Percentiles rank a stretch among this genome's conserved stretches.
Conservation (phyloP, 2,797 vertebrate genomes). For the Danio kyathit region DNA sequence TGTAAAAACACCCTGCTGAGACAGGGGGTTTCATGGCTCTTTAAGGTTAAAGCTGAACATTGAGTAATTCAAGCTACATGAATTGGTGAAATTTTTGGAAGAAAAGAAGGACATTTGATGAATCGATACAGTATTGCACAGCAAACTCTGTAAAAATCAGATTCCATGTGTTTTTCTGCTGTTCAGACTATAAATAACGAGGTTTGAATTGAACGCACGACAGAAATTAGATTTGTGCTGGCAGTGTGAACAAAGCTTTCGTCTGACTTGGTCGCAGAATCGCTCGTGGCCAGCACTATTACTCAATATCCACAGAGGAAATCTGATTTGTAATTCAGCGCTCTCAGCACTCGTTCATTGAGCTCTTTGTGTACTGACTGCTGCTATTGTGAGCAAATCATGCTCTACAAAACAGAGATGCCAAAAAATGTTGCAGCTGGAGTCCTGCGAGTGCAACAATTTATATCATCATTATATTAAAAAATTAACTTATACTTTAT, state of each 20-base stretch:
- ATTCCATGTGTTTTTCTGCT: conserved; percentile 13
- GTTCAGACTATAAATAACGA: conserved; percentile 16
- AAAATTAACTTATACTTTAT: background rate
- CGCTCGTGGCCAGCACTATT: conserved; percentile 21
- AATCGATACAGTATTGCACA: conserved; percentile 15
- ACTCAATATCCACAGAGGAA: conserved; percentile 13
- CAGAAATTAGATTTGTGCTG: conserved; percentile 32
- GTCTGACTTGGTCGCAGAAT: conserved; percentile 19
- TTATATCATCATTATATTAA: background rate
- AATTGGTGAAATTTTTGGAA: background rate
- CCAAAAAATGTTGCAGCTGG: conserved; percentile 12
- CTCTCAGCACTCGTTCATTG: conserved; percentile 4
- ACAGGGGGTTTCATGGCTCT: no score
- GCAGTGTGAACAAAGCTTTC: conserved; percentile 23
- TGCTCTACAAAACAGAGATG: background rate
- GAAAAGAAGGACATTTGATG: background rate
- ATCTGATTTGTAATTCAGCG: conserved; percentile 31
- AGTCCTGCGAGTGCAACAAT: background rate
- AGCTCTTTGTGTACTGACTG: conserved; percentile 4
- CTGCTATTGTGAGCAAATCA: background rate
- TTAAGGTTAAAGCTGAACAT: background rate
- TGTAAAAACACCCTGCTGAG: no score
- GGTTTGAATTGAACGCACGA: conserved; percentile 16
- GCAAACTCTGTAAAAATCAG: background rate
- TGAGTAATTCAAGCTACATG: background rate